A percentile compares a stretch with the other conserved stretches of the same genome.
phyloP scores from a whole-genome alignment of 2,797 vertebrate genomes.

The Coreius guichenoti region DNA sequence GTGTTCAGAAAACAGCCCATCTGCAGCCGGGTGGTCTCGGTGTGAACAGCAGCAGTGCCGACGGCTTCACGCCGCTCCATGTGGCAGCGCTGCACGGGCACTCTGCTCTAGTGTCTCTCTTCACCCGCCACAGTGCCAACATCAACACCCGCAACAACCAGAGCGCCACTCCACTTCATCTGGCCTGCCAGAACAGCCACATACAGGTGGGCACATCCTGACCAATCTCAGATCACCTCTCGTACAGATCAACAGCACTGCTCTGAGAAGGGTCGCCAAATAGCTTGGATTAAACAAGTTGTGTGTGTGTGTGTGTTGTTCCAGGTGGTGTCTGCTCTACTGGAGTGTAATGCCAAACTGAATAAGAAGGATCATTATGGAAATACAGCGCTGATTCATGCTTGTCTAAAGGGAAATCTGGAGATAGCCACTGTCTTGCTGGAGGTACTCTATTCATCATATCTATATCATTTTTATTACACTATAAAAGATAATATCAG shows the following conservation, averaged over 20 bases:
- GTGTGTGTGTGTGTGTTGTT: background rate
- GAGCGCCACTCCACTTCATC: slow-evolving; percentile 87
- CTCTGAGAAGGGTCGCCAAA: background rate
- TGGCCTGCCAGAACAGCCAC: slow-evolving; percentile 90
- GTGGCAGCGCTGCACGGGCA: slow-evolving; percentile 88
- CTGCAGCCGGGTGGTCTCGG: slow-evolving; percentile 79
- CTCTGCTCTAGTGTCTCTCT: slow-evolving; percentile 74
- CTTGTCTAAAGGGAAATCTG: slow-evolving; percentile 84
- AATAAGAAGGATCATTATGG: slow-evolving; percentile 92
- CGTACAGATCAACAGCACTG: background rate
- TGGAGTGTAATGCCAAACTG: slow-evolving; percentile 88
- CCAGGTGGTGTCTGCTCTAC: slow-evolving; percentile 86
- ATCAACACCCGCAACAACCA: slow-evolving; percentile 79
- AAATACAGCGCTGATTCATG: slow-evolving; percentile 90
- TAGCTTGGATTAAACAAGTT: no score
- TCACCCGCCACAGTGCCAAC: slow-evolving; percentile 85
- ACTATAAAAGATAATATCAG: background rate
- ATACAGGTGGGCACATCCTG: slow-evolving; percentile 73
- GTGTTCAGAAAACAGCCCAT: slow-evolving; percentile 75
- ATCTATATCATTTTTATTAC: background rate
- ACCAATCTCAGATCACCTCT: background rate
- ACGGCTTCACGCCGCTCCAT: slow-evolving; percentile 87
- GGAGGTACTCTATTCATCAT: slow-evolving; percentile 76
- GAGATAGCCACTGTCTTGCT: slow-evolving; percentile 81
- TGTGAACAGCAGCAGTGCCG: slow-evolving; percentile 84